These are phyloP conservation scores for Calliphora vomitoria DNA, from an alignment of 2,888 invertebrate genomes.

Conservation along the genomic window DNA sequence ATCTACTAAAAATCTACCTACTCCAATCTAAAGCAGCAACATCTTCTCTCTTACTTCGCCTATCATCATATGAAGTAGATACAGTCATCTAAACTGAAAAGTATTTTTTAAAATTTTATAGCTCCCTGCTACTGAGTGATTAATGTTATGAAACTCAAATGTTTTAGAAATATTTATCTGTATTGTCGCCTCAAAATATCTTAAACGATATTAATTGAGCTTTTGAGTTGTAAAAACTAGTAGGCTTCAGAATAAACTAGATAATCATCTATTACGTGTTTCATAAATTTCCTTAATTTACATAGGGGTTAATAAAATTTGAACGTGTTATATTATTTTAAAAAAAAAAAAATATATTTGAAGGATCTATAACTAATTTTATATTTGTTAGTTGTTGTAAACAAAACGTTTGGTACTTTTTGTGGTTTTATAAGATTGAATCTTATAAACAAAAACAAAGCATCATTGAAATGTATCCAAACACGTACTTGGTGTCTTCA, in stretches of 20 bases:
- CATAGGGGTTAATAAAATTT: background rate
- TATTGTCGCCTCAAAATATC: no score
- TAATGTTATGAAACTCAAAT: no score
- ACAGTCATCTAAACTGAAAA: no score
- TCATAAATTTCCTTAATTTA: background rate
- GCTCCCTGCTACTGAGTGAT: no score
- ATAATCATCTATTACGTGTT: background rate
- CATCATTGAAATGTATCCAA: slow-evolving; percentile 8
- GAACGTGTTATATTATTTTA: background rate
- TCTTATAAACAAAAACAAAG: background rate
- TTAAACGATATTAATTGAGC: no score
- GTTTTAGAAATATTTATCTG: no score
- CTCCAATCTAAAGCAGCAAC: no score
- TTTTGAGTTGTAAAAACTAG: no score
- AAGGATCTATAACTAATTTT: background rate
- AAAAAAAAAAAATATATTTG: background rate
- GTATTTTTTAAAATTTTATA: no score
- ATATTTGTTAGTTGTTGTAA: background rate
- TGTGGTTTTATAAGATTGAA: slow-evolving; percentile 13
- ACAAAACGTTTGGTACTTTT: slow-evolving; percentile 4
- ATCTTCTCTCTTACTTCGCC: no score
- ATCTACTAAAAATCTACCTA: no score
- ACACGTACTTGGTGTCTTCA: slow-evolving; percentile 10
- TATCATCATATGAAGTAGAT: no score
- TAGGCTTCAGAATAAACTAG: background rate